Evolutionary conservation across 2,888 invertebrate genomes (phyloP), one percentile per base, ranked within the genome.

Genomic region (Cataglyphis livida): DNA sequence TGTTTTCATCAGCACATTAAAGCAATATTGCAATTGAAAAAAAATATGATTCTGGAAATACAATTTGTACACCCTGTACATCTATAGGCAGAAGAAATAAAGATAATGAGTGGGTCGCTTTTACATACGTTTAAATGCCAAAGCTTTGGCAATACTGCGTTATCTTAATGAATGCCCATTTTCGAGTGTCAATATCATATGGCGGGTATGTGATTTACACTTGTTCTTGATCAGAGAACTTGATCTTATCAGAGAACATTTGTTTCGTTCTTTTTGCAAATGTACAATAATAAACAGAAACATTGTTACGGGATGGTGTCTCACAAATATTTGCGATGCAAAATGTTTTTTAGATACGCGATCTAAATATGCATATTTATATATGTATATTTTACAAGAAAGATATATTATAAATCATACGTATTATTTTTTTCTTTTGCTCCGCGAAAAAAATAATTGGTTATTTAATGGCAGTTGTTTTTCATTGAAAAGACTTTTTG

Each of bases 161-260:
- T 89, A 89, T 89, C 89, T 89, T 87, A 90, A 90, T 87, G 88
- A 76, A 84, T 84, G 85, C 84, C 65, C 83, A 85, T 83, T 87
- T 85, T 84, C 82, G 86, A 83, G 88, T 76, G 90, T 75, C 81
- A 90, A 90, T 90, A 85, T 89, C 81, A 78, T 83, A 83, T 82
- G 62, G 65, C 5, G 61, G 28, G 35, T 61, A 81, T 64, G 87
- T 84, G 84, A 89, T 87, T 89, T 87, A 89, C 84, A 81, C 83
- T 81, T 85, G 87, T 86, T 84, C 84, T 81, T 73, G 48, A 64
- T 59, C 79, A 65, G 21, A 21, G 21, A 21, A 21, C 21, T 21
- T 21, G 21, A 21, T 21, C 79, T 83, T 86, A 82, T 87, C 89
- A 21, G 15, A n/a, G 82, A 66, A 84, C 82, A 84, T 89, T 83